These are phyloP conservation scores for Myopa tessellatipennis DNA, from an alignment of 2,888 invertebrate genomes.

Conservation along the genomic window DNA sequence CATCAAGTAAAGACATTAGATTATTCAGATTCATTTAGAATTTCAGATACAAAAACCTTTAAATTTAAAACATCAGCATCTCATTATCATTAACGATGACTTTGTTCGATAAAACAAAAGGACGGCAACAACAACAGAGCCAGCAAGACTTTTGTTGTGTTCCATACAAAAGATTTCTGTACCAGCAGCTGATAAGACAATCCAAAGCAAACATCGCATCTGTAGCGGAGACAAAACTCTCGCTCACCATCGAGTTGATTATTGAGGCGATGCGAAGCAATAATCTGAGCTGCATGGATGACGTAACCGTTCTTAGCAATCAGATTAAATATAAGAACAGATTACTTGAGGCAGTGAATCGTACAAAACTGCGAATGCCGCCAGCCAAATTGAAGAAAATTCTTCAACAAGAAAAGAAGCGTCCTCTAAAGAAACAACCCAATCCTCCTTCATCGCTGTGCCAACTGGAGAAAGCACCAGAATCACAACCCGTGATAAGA, in stretches of 20 bases:
- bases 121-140: neutral
- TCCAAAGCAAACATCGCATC: neutral
- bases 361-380: too few species aligned
- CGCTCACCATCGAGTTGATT: neutral
- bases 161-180: neutral
- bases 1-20: too few species aligned
- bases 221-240: neutral
- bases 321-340: conserved; percentile 16
- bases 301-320: neutral
- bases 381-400: too few species aligned
- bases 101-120: too few species aligned
- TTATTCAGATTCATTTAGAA: too few species aligned
- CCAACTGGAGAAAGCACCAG: too few species aligned
- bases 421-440: too few species aligned
- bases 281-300: neutral
- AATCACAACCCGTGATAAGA: too few species aligned
- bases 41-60: neutral
- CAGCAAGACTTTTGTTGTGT: neutral
- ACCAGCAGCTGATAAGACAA: neutral
- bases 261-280: conserved; percentile 10
- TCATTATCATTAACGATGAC: too few species aligned
- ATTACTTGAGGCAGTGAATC: neutral
- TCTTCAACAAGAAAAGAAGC: too few species aligned
- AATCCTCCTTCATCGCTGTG: too few species aligned
- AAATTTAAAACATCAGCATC: neutral